Conservation (phyloP, 2,888 invertebrate species). For the Callosobruchus maculatus region DNA sequence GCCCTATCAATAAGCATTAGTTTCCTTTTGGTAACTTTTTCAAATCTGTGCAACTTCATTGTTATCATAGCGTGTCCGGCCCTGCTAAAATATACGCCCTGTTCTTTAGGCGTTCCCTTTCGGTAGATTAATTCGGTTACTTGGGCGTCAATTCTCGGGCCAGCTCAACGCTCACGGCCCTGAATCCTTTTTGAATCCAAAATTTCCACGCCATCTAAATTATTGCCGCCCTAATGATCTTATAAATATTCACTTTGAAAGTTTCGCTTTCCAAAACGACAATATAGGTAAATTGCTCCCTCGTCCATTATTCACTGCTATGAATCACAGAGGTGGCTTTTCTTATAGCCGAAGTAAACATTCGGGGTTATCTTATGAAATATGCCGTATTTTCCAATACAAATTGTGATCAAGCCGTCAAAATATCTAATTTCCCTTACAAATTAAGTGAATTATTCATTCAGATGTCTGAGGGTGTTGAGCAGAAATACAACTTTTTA, state of each 20-base stretch:
- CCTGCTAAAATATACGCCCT: background rate
- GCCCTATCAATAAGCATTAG: no score
- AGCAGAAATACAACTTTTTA: no score
- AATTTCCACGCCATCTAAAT: conserved; percentile 11
- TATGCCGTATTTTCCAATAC: background rate
- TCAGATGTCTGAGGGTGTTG: no score
- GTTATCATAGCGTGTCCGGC: background rate
- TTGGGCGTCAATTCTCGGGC: background rate
- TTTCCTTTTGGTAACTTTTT: no score
- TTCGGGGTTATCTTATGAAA: background rate
- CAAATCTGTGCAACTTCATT: no score
- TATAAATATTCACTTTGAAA: conserved; percentile 29
- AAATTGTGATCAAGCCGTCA: background rate
- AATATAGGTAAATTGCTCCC: conserved; percentile 6
- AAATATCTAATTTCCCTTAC: background rate
- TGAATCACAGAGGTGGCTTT: conserved; percentile 1
- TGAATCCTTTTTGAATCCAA: background rate
- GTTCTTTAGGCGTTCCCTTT: background rate
- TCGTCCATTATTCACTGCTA: conserved; percentile 12
- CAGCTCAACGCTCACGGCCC: background rate
- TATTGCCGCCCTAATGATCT: conserved; percentile 24
- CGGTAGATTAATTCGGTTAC: background rate
- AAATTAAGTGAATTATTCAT: background rate
- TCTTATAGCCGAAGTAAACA: background rate
- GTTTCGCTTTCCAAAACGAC: conserved; percentile 18